These are phyloP conservation scores for Octodonta nipae DNA, from an alignment of 2,888 invertebrate genomes.

Conservation along the genomic window DNA sequence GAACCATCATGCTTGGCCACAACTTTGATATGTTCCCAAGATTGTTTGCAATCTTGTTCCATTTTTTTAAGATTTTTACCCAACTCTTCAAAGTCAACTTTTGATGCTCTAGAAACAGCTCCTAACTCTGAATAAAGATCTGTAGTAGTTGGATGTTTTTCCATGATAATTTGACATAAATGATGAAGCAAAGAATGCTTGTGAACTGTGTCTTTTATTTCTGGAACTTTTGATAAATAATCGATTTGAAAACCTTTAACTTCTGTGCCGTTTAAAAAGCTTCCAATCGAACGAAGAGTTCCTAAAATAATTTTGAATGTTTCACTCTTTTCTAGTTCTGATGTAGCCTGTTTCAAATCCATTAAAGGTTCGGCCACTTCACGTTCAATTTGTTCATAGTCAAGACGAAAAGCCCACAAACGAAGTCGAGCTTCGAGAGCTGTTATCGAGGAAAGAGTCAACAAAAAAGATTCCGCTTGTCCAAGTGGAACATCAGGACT, in stretches of 20 bases:
- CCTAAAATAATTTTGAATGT: constrained; percentile 92
- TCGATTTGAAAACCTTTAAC: constrained; percentile 96
- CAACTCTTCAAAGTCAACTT: constrained; percentile 91
- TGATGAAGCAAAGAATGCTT: constrained; percentile 97
- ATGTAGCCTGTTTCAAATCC: constrained; percentile 95
- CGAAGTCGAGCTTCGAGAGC: constrained; percentile 85
- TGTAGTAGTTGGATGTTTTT: constrained; percentile 86
- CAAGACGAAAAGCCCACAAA: constrained; percentile 96
- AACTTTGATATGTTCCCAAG: constrained; percentile 90
- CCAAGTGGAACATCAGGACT: constrained; percentile 84
- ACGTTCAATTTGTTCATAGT: constrained; percentile 93
- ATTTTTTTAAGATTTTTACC: constrained; percentile 71
- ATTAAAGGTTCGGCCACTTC: constrained; percentile 97
- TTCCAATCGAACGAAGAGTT: constrained; percentile 86
- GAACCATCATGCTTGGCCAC: constrained; percentile 89
- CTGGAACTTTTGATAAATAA: constrained; percentile 91
- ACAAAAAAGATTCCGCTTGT: constrained; percentile 95
- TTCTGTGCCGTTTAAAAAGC: constrained; percentile 84
- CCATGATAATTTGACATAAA: constrained; percentile 92
- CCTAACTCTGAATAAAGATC: constrained; percentile 97
- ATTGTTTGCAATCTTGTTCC: constrained; percentile 91
- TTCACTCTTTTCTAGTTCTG: constrained; percentile 75
- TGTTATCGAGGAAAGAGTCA: constrained; percentile 88
- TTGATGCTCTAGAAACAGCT: constrained; percentile 77
- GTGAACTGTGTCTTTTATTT: constrained; percentile 97